A percentile compares a stretch with the other conserved stretches of the same genome.
These are phyloP conservation scores for Chymomyza caudatula DNA, from an alignment of 2,888 invertebrate genomes.

Conservation along the genomic window DNA sequence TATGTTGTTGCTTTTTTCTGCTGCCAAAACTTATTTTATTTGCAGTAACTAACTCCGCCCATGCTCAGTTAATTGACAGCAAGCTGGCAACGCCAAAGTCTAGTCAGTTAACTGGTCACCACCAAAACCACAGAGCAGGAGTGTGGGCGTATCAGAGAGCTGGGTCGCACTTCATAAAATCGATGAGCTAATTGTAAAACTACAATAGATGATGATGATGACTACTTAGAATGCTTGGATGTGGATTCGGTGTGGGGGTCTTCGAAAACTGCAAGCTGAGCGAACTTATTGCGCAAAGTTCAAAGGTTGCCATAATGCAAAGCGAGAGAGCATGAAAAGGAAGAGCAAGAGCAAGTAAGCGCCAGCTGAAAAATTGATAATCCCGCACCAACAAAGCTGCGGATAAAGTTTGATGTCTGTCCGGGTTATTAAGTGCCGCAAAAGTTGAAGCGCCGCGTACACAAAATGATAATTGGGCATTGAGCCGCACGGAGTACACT, in stretches of 20 bases:
- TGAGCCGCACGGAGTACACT: slow-evolving; percentile 37
- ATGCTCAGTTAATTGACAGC: slow-evolving; percentile 49
- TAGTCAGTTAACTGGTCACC: not conserved
- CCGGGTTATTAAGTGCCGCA: slow-evolving; percentile 64
- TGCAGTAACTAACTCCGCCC: not conserved
- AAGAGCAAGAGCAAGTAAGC: not conserved
- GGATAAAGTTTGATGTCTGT: slow-evolving; percentile 55
- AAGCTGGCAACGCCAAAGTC: slow-evolving; percentile 4
- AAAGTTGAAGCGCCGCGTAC: slow-evolving; percentile 50
- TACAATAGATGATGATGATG: slow-evolving; percentile 6
- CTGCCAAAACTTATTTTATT: slow-evolving; percentile 2
- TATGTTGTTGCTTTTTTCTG: slow-evolving; percentile 21
- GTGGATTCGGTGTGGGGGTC: not conserved
- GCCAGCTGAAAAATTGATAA: slow-evolving; percentile 59
- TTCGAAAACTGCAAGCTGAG: slow-evolving; percentile 45
- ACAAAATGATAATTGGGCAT: slow-evolving; percentile 69
- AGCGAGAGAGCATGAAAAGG: slow-evolving; percentile 15
- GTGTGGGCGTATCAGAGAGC: not conserved
- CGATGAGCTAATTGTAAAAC: slow-evolving; percentile 49
- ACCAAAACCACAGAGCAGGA: not conserved
- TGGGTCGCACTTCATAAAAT: slow-evolving; percentile 45
- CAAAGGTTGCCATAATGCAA: slow-evolving; percentile 61
- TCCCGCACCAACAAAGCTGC: slow-evolving; percentile 28
- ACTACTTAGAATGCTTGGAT: not conserved
- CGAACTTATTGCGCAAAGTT: slow-evolving; percentile 60